Conservation (phyloP, 2,888 invertebrate genomes). For the Mythimna loreyi region DNA sequence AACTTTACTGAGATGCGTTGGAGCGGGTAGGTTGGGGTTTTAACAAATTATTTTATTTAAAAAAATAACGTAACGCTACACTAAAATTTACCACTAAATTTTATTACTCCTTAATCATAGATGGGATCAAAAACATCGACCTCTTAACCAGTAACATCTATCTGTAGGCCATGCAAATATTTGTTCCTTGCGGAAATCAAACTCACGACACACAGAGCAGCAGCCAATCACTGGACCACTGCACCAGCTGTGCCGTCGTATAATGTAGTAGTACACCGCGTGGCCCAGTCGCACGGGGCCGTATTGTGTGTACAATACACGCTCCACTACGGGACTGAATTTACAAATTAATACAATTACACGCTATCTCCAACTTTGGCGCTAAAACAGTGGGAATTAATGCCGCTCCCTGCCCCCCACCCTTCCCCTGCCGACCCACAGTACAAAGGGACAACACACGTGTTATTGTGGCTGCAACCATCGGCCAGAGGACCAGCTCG, state of each 20-base stretch:
- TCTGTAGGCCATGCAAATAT: too few species aligned
- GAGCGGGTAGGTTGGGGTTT: not conserved
- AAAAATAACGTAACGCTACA: too few species aligned
- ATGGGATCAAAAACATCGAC: too few species aligned
- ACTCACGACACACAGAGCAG: too few species aligned
- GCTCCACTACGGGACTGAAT: slow-evolving; percentile 2
- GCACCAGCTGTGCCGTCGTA: too few species aligned
- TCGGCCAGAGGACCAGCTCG: not conserved
- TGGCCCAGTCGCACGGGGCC: not conserved
- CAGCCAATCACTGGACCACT: too few species aligned
- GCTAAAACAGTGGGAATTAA: slow-evolving; percentile 41
- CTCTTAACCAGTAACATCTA: too few species aligned
- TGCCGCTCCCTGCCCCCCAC: not conserved
- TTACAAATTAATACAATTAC: slow-evolving; percentile 26
- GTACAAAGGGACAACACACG: slow-evolving; percentile 29
- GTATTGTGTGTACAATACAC: not conserved
- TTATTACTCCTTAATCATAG: too few species aligned
- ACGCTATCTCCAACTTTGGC: slow-evolving; percentile 28
- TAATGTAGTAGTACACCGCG: not conserved
- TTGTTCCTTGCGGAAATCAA: too few species aligned
- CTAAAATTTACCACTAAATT: too few species aligned
- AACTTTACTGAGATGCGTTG: not conserved
- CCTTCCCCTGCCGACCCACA: too few species aligned
- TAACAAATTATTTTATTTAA: too few species aligned
- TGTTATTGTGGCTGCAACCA: slow-evolving; percentile 15